Base-by-base conservation (phyloP, 2,797 vertebrate genomes). In the Phalloptychus januarius region DNA sequence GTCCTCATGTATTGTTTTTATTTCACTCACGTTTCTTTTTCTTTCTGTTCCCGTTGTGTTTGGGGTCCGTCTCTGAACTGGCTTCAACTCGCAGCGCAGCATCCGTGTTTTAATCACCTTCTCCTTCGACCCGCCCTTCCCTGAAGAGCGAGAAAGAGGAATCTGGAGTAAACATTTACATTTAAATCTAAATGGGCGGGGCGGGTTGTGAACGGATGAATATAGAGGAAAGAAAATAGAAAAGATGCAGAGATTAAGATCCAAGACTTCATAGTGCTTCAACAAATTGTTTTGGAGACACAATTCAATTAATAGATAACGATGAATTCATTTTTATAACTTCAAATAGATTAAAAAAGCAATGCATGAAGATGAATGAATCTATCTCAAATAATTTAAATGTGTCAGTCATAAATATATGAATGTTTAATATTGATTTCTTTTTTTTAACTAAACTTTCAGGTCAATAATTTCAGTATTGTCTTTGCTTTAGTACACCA, bases 51-150 rank as follows among this genome's bases (percentile, higher is more conserved):
- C 76, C 75, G 25, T 56, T 25, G 16, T 71, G 46, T 67, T 50
- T 13, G 45, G 80, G 79, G 67, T 44, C 75, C 36, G 61, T 84
- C 79, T 75, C 73, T 84, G 74, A 31, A 67, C 67, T 65, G 75
- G 77, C 70, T 87, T 84, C 77, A 75, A 85, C 86, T 90, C 88
- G 78, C 70, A 48, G 72, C 88, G 75, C 88, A 78, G 72, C 79
- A 2, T 73, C 84, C 75, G 50, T 79, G 76, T 90, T 92, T 93
- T 92, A 93, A 93, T 90, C 87, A 91, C 76, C 83, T 79, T 79
- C 69, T 83, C 82, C 86, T 71, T 88, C 80, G 78, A 83, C 82
- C 36, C 72, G 52, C 73, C 71, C 83, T 75, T 0, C 18, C n/a
- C 5, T 28, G 8, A 44, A 44, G 67, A 44, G 1, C n/a, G 10